Conservation (phyloP, 2,888 invertebrate species). For the Stenodera caucasica region DNA sequence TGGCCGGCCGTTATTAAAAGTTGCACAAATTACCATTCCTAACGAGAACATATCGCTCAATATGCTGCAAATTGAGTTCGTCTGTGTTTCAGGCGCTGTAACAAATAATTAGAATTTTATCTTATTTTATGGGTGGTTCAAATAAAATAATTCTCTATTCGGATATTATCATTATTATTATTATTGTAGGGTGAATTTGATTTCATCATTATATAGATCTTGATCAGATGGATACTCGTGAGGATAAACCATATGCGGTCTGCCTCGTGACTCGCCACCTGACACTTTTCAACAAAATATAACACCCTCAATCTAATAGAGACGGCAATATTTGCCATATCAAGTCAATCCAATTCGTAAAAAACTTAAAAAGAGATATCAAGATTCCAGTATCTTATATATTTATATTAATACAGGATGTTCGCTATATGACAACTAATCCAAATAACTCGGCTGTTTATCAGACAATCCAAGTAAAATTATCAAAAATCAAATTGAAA, state of each 20-base stretch:
- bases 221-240: not conserved
- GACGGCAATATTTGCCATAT: not conserved
- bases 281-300: not conserved
- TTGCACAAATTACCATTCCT: slow-evolving; percentile 90
- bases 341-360: not conserved
- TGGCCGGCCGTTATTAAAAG: slow-evolving; percentile 88
- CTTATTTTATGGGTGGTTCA: no score
- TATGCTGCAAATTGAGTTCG: slow-evolving; percentile 77
- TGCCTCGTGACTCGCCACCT: not conserved
- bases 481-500: no score
- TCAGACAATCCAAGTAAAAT: no score
- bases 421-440: no score
- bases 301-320: not conserved
- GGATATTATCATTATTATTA: no score
- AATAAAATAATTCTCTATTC: no score
- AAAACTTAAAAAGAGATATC: no score
- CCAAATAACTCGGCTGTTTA: no score
- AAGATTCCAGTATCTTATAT: no score
- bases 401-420: no score
- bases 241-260: not conserved
- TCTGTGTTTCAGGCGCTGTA: slow-evolving; percentile 92
- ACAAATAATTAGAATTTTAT: slow-evolving; percentile 24
- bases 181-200: not conserved
- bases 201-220: not conserved
- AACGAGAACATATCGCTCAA: slow-evolving; percentile 96